phyloP scores from a whole-genome alignment of 2,113 vertebrate species.

The Heteronetta atricapilla region DNA sequence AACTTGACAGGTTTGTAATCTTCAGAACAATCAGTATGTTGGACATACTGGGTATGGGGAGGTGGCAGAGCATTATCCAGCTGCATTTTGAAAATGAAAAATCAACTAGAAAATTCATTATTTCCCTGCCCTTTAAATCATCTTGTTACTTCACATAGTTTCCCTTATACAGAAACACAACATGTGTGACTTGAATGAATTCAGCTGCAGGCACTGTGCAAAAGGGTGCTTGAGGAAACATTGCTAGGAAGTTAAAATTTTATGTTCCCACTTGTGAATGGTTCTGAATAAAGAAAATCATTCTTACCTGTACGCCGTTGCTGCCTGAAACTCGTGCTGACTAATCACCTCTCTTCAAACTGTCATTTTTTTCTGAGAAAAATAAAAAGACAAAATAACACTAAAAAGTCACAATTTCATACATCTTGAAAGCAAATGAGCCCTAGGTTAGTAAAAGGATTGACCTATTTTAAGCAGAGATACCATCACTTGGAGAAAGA shows the following conservation, averaged over 20 bases:
- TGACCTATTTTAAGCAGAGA: background rate
- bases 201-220: background rate
- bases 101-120: background rate
- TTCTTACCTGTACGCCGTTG: slow-evolving; percentile 42
- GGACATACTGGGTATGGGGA: background rate
- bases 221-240: background rate
- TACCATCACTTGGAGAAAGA: background rate
- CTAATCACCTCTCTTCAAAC: slow-evolving; percentile 50
- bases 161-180: background rate
- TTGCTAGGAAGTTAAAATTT: background rate
- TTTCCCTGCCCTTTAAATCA: background rate
- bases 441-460: background rate
- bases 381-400: background rate
- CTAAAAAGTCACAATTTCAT: background rate
- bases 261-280: background rate
- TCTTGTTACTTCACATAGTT: background rate
- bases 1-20: background rate
- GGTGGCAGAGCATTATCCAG: background rate
- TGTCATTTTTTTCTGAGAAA: slow-evolving; percentile 50
- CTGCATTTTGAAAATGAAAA: background rate
- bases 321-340: slow-evolving; percentile 53
- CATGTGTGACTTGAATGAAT: background rate
- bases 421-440: background rate
- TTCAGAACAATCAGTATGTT: background rate
- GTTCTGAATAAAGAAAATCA: background rate